Evolutionary conservation across 2,113 vertebrate genomes (phyloP).

Genomic region (Xenopus laevis): DNA sequence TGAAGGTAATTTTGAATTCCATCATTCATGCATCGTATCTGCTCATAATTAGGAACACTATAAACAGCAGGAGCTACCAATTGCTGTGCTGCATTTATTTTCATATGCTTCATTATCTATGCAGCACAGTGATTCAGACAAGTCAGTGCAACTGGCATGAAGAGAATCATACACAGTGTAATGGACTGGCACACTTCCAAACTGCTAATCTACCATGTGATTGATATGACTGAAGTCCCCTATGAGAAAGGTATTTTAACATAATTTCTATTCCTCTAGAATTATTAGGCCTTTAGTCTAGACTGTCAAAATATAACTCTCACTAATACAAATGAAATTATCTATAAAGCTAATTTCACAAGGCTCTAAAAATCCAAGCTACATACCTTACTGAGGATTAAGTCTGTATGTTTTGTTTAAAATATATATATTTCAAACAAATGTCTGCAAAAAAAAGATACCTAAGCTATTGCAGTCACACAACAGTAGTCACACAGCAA

Average conservation of each 20-base stretch:
- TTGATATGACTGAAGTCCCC: slow-evolving; percentile 50
- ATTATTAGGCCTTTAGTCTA: slow-evolving; percentile 53
- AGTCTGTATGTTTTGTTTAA: slow-evolving; percentile 3
- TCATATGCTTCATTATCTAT: slow-evolving; percentile 58
- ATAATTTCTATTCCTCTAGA: slow-evolving; percentile 54
- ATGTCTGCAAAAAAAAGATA: neutral
- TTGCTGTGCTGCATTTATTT: slow-evolving; percentile 57
- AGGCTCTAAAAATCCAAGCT: slow-evolving; percentile 9
- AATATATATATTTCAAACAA: neutral
- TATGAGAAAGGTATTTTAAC: slow-evolving; percentile 51
- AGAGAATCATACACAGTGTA: slow-evolving; percentile 54
- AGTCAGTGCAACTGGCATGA: slow-evolving; percentile 60
- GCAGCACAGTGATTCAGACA: slow-evolving; percentile 56
- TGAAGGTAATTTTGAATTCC: slow-evolving; percentile 44
- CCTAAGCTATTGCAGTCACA: neutral
- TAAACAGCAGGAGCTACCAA: slow-evolving; percentile 50
- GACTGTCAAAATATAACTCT: slow-evolving; percentile 53
- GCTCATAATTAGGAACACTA: slow-evolving; percentile 48
- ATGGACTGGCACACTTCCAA: slow-evolving; percentile 54
- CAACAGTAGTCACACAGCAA: too few relatives aligned
- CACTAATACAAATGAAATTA: slow-evolving; percentile 54
- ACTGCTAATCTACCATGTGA: slow-evolving; percentile 55
- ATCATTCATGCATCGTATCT: slow-evolving; percentile 52
- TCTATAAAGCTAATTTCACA: slow-evolving; percentile 55
- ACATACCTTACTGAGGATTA: neutral